These are phyloP conservation scores for Streptopelia turtur DNA, from an alignment of 2,797 vertebrate genomes.

Conservation along the genomic window DNA sequence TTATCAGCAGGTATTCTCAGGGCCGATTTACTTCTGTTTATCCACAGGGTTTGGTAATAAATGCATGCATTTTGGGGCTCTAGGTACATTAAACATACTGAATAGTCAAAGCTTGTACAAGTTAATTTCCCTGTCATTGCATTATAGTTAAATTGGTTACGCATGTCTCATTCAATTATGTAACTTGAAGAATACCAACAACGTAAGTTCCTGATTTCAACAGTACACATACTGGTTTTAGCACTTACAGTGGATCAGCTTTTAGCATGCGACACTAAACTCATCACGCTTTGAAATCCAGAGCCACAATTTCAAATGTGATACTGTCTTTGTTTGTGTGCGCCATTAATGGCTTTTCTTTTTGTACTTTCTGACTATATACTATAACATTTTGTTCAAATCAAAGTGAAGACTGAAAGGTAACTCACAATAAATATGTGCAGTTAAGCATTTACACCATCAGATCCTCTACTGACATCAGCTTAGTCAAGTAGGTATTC, in stretches of 20 bases:
- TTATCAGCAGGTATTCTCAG: constrained; percentile 8
- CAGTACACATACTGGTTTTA: neutral
- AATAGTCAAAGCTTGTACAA: constrained; percentile 55
- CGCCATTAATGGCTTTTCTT: constrained; percentile 11
- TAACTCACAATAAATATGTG: neutral
- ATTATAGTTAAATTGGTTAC: constrained; percentile 40
- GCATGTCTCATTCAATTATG: constrained; percentile 41
- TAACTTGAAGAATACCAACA: constrained; percentile 36
- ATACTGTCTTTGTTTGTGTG: neutral
- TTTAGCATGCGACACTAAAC: neutral
- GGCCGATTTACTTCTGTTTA: constrained; percentile 33
- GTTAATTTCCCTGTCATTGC: constrained; percentile 62
- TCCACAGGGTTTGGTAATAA: constrained; percentile 39
- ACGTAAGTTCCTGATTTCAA: constrained; percentile 30
- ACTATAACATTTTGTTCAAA: neutral
- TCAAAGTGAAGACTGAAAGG: neutral
- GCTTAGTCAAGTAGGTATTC: neutral
- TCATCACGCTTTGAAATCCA: neutral
- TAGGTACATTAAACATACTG: constrained; percentile 57
- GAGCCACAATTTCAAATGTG: constrained; percentile 11
- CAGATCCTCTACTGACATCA: neutral
- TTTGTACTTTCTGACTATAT: neutral
- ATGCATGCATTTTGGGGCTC: constrained; percentile 41
- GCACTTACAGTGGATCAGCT: constrained; percentile 20
- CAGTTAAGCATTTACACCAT: neutral